Conservation (phyloP, 64 coral and sea anemone genomes). For the Montipora cactus region DNA sequence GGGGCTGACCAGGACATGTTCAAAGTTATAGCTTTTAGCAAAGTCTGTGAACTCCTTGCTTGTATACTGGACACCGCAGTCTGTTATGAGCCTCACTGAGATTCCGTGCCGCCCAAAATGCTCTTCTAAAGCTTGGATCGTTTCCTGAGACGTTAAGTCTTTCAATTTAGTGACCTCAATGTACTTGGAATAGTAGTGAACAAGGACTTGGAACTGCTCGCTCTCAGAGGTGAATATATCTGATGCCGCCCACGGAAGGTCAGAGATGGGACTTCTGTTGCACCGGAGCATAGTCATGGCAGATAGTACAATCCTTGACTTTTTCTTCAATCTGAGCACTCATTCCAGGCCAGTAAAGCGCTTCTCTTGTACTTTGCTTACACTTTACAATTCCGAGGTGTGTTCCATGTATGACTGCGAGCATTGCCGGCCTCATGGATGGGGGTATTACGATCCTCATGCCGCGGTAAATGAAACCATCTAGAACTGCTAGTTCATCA, state of each 20-base stretch:
- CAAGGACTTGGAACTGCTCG: neutral
- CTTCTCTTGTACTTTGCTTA: conserved; percentile 63
- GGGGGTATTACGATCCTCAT: conserved; percentile 52
- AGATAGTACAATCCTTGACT: conserved; percentile 41
- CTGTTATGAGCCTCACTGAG: conserved; percentile 21
- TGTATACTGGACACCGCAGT: conserved; percentile 34
- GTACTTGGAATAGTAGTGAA: conserved; percentile 58
- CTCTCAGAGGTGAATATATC: conserved; percentile 27
- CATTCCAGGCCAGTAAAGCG: conserved; percentile 36
- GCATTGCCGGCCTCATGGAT: conserved; percentile 34
- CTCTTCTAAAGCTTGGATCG: conserved; percentile 15
- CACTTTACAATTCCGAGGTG: conserved; percentile 56
- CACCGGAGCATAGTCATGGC: conserved; percentile 34
- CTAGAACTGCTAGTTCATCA: conserved; percentile 29
- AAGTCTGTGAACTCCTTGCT: conserved; percentile 16
- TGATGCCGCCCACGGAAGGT: conserved; percentile 58
- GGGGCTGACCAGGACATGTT: conserved; percentile 42
- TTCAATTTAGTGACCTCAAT: conserved; percentile 60
- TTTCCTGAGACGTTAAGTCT: conserved; percentile 12
- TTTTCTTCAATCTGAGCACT: conserved; percentile 51
- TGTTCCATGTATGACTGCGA: conserved; percentile 24
- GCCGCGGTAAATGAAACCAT: conserved; percentile 30
- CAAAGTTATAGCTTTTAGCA: conserved; percentile 48
- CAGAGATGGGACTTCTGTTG: conserved; percentile 23
- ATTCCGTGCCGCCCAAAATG: conserved; percentile 43